Percentiles rank a stretch among this genome's conserved stretches.
Evolutionary conservation across 2,888 invertebrate genomes (phyloP).

Genomic region (Timandra comae): DNA sequence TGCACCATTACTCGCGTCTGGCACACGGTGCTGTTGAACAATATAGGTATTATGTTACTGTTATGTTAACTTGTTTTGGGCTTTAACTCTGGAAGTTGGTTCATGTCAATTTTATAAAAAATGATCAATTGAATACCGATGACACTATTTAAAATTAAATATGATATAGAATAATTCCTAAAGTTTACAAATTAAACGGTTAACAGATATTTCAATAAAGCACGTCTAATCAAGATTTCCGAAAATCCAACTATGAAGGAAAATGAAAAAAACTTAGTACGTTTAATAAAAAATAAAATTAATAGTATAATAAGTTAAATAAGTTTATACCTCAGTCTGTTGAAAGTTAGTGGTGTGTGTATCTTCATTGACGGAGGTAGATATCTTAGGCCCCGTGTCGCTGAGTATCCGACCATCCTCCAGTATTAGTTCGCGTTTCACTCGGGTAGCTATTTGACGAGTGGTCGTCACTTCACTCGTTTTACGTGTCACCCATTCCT

Average conservation of each 20-base stretch:
- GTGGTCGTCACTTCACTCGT: conserved; percentile 93
- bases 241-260: too few relatives aligned
- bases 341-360: conserved; percentile 92
- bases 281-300: too few relatives aligned
- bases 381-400: conserved; percentile 93
- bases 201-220: too few relatives aligned
- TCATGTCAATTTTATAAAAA: too few relatives aligned
- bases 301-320: background rate
- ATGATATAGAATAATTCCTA: too few relatives aligned
- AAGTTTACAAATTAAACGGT: too few relatives aligned
- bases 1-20: conserved; percentile 51
- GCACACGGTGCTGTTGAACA: conserved; percentile 56
- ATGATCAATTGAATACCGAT: too few relatives aligned
- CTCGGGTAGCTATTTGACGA: conserved; percentile 92
- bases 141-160: too few relatives aligned
- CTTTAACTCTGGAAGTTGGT: too few relatives aligned
- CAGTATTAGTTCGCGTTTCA: conserved; percentile 90
- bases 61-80: too few relatives aligned
- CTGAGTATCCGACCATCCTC: conserved; percentile 94
- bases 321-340: conserved; percentile 85
- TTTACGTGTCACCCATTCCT: conserved; percentile 95
- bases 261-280: too few relatives aligned
- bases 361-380: conserved; percentile 93
- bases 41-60: background rate
- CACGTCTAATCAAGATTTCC: too few relatives aligned